Evolutionary conservation across 2,888 invertebrate species (phyloP).

Genomic region (Agonum fuliginosum): DNA sequence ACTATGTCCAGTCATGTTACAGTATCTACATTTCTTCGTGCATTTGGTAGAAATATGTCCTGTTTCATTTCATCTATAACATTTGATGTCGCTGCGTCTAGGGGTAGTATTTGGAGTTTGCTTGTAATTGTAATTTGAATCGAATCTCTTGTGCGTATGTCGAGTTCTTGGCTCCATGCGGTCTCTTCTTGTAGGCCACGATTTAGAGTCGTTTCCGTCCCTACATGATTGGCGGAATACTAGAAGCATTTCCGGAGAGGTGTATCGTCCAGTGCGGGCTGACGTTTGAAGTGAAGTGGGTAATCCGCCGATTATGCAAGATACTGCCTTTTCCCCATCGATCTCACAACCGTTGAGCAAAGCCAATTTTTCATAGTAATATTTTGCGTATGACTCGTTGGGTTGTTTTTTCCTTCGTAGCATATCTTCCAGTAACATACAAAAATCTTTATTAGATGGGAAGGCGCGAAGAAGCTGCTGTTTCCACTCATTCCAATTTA

Average conservation of each 20-base stretch:
- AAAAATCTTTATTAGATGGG: slow-evolving; percentile 59
- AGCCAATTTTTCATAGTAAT: slow-evolving; percentile 62
- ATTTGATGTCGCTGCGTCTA: not conserved
- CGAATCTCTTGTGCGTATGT: too few relatives aligned
- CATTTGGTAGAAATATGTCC: slow-evolving; percentile 14
- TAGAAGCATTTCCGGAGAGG: slow-evolving; percentile 61
- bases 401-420: slow-evolving; percentile 60
- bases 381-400: slow-evolving; percentile 62
- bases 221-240: slow-evolving; percentile 48
- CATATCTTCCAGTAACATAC: slow-evolving; percentile 59
- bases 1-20: slow-evolving; percentile 5
- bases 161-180: not conserved
- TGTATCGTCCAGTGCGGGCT: slow-evolving; percentile 60
- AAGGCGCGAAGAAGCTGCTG: slow-evolving; percentile 59
- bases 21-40: slow-evolving; percentile 4
- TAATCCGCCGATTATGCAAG: slow-evolving; percentile 42
- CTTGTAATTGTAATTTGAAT: too few relatives aligned
- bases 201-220: not conserved
- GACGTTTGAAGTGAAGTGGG: slow-evolving; percentile 57
- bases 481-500: slow-evolving; percentile 64
- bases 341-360: slow-evolving; percentile 48
- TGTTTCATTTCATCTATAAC: not conserved
- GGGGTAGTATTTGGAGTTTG: too few relatives aligned
- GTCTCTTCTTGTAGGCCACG: not conserved
- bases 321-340: slow-evolving; percentile 61